Percentiles rank a stretch among this genome's conserved stretches.
Conservation (phyloP, 2,113 vertebrate species). For the Balaenoptera acutorostrata region DNA sequence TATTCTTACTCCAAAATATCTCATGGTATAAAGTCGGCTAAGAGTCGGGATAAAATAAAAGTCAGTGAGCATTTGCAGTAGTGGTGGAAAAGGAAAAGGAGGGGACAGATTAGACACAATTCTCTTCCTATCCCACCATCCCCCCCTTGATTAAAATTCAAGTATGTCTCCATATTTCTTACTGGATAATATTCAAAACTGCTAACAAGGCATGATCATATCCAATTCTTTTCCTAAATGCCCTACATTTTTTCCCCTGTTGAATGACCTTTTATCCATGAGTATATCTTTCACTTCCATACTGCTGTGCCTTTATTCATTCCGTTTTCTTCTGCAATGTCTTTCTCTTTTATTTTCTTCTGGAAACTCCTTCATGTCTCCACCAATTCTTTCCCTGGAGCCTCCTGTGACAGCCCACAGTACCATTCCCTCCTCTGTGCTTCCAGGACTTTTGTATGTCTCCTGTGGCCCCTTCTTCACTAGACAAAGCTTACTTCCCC, state of each 20-base stretch:
- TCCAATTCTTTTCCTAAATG: not conserved
- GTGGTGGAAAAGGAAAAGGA: not conserved
- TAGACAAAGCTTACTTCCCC: not conserved
- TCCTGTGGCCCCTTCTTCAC: not conserved
- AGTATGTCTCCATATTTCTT: not conserved
- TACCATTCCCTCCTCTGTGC: not conserved
- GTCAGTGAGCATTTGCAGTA: not conserved
- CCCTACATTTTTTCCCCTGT: not conserved
- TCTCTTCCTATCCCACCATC: not conserved
- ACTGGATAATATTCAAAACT: not conserved
- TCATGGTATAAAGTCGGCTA: not conserved
- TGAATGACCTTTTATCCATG: not conserved
- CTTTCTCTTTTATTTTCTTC: not conserved
- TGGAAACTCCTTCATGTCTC: not conserved
- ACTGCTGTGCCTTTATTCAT: not conserved
- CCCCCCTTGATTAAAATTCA: not conserved
- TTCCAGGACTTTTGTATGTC: not conserved
- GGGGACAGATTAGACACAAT: not conserved
- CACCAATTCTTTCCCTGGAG: not conserved
- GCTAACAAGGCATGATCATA: not conserved
- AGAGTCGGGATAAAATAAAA: not conserved
- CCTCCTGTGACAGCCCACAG: not conserved
- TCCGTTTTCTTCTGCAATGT: not conserved
- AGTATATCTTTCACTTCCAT: not conserved
- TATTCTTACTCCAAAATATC: not conserved